Conservation (phyloP, 2,888 invertebrate genomes). For the Macrophya alboannulata region DNA sequence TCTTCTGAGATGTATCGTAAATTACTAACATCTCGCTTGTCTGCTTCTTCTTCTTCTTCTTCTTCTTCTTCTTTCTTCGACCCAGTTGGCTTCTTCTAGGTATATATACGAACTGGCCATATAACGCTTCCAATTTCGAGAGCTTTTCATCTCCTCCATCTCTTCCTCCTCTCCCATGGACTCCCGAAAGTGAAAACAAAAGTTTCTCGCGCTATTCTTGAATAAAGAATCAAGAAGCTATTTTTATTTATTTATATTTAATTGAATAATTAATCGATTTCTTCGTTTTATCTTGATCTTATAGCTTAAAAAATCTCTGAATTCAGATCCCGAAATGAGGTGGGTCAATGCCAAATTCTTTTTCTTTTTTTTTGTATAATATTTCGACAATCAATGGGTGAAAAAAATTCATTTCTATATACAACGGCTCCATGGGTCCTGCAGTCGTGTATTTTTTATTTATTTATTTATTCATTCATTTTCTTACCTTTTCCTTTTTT, state of each 20-base stretch:
- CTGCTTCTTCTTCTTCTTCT: not conserved
- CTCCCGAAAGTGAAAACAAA: not conserved
- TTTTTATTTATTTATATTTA: not conserved
- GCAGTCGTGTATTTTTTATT: not conserved
- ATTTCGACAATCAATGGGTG: too few species aligned
- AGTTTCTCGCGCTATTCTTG: not conserved
- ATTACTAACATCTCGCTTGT: conserved; percentile 9
- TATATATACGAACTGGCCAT: too few species aligned
- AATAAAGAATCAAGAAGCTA: too few species aligned
- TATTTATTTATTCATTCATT: not conserved
- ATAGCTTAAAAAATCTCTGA: not conserved
- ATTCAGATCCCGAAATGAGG: not conserved
- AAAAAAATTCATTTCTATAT: too few species aligned
- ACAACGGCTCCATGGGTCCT: too few species aligned
- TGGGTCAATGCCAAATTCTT: not conserved
- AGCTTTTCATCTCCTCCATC: not conserved
- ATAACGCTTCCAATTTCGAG: not conserved
- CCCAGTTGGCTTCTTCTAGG: conserved; percentile 11
- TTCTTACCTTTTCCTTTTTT: not conserved
- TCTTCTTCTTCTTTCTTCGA: not conserved
- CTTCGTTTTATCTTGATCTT: not conserved
- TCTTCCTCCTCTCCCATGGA: not conserved
- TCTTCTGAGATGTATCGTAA: conserved; percentile 11
- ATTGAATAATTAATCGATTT: not conserved
- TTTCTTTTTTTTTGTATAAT: too few species aligned